These are phyloP conservation scores for Scortum barcoo DNA, from an alignment of 2,113 vertebrate genomes.

Conservation along the genomic window DNA sequence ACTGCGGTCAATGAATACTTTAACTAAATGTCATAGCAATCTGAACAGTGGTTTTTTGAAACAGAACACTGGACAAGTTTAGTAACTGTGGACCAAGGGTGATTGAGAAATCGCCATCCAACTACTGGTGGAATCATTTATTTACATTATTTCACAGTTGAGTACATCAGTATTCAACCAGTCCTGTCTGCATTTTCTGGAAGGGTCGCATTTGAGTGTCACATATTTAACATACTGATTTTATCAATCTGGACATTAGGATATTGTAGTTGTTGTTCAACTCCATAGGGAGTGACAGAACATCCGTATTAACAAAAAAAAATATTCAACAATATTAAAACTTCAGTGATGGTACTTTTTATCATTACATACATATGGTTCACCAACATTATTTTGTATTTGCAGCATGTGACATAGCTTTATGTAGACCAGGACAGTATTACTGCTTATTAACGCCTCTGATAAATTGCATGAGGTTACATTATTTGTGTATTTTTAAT, in stretches of 20 bases:
- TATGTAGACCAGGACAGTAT: not conserved
- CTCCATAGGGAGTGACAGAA: not conserved
- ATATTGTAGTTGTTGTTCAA: not conserved
- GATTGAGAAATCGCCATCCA: not conserved
- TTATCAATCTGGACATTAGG: not conserved
- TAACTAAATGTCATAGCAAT: not conserved
- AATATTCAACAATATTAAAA: not conserved
- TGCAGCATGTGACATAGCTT: not conserved
- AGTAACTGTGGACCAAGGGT: no score
- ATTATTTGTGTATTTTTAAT: not conserved
- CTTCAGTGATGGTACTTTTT: not conserved
- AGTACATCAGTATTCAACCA: not conserved
- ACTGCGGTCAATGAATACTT: not conserved
- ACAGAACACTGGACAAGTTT: not conserved
- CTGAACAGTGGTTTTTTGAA: not conserved
- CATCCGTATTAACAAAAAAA: not conserved
- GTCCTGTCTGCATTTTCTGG: not conserved
- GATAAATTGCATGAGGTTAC: not conserved
- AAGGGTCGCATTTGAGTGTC: not conserved
- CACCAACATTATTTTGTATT: not conserved
- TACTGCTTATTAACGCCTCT: not conserved
- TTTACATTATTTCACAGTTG: not conserved
- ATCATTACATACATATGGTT: not conserved
- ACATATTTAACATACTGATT: not conserved
- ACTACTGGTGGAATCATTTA: not conserved